Evolutionary conservation across 2,888 invertebrate genomes (phyloP).

Genomic region (Thera obeliscata): DNA sequence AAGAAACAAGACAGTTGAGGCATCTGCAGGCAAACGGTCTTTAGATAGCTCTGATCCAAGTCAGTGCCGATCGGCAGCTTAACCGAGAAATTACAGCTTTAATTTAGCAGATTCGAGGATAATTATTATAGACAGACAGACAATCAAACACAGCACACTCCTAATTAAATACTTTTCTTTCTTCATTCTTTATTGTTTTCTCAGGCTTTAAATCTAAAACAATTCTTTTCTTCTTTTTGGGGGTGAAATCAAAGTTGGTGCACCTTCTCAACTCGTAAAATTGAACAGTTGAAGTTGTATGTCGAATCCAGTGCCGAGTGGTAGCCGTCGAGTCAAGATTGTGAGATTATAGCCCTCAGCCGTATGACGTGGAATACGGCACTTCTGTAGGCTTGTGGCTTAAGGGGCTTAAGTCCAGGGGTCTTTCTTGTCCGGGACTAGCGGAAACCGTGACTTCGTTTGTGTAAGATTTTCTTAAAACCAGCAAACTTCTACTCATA

Average conservation of each 20-base stretch:
- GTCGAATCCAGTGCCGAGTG: conserved; percentile 10
- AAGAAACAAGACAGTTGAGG: too few relatives aligned
- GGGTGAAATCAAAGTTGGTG: conserved; percentile 1
- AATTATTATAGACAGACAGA: too few relatives aligned
- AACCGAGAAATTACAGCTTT: too few relatives aligned
- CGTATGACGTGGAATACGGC: conserved; percentile 17
- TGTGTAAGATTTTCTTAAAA: not conserved
- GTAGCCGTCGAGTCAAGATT: conserved; percentile 31
- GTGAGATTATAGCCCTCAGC: conserved; percentile 28
- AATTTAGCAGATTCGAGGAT: too few relatives aligned
- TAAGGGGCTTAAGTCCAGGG: conserved; percentile 18
- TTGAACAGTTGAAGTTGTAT: not conserved
- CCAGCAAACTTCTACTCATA: too few relatives aligned
- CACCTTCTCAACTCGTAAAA: conserved; percentile 7
- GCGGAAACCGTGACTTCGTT: not conserved
- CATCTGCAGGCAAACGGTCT: too few relatives aligned
- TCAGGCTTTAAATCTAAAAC: too few relatives aligned
- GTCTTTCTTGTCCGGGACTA: conserved; percentile 6
- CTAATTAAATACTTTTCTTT: too few relatives aligned
- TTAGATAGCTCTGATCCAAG: too few relatives aligned
- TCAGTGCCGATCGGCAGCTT: too few relatives aligned
- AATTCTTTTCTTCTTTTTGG: not conserved
- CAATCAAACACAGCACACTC: too few relatives aligned
- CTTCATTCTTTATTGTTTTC: too few relatives aligned
- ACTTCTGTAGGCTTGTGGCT: conserved; percentile 20